These are phyloP conservation scores for Calameuta pallipes DNA, from an alignment of 2,888 invertebrate genomes.

Conservation along the genomic window DNA sequence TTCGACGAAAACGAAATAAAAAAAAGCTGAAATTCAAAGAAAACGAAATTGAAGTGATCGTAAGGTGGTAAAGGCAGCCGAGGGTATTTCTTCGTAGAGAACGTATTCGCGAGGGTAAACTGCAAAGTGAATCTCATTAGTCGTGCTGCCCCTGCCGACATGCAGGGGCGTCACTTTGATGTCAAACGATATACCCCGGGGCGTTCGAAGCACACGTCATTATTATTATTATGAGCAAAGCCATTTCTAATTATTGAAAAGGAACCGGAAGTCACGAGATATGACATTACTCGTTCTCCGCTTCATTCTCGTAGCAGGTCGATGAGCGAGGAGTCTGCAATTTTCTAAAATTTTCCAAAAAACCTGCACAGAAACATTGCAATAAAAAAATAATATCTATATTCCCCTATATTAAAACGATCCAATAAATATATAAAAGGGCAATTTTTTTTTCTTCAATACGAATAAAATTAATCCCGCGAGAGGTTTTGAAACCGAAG, in stretches of 20 bases:
- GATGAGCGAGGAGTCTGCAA: not conserved
- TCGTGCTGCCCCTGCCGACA: conserved; percentile 44
- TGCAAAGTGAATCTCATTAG: conserved; percentile 63
- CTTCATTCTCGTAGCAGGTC: conserved; percentile 18
- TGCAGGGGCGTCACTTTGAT: conserved; percentile 34
- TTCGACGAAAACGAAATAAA: not conserved
- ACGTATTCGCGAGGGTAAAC: conserved; percentile 48
- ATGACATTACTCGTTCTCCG: conserved; percentile 27
- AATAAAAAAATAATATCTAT: not conserved
- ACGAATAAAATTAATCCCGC: not conserved
- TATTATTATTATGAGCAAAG: conserved; percentile 52
- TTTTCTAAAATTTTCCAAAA: not conserved
- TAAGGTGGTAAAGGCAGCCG: not conserved
- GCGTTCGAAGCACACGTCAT: conserved; percentile 43
- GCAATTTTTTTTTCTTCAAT: not conserved
- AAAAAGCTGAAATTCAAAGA: not conserved
- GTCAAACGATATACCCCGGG: conserved; percentile 15
- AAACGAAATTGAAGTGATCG: not conserved
- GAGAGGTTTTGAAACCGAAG: not conserved
- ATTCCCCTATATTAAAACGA: not conserved
- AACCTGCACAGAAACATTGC: not conserved
- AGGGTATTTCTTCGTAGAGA: not conserved
- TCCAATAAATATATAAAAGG: not conserved
- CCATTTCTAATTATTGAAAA: conserved; percentile 58
- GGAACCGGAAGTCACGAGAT: conserved; percentile 52